Evolutionary conservation across 2,888 invertebrate species (phyloP).

Genomic region (Xestia xanthographa): DNA sequence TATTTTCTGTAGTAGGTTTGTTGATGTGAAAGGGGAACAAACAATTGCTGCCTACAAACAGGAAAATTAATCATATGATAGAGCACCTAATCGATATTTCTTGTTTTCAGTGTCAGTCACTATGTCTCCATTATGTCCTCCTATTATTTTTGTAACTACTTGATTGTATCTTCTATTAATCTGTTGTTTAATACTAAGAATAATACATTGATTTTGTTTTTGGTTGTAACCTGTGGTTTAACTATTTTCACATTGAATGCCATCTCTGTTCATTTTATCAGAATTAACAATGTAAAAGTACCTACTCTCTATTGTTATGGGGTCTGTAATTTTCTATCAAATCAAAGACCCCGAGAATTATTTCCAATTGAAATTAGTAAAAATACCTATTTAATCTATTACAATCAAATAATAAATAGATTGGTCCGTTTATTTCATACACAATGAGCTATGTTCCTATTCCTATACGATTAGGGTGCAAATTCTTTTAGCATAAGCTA

Average conservation of each 20-base stretch:
- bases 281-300: not conserved
- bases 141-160: not conserved
- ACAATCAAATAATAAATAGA: no score
- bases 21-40: constrained; percentile 7
- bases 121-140: not conserved
- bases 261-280: not conserved
- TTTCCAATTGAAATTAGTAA: not conserved
- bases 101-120: constrained; percentile 2
- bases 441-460: not conserved
- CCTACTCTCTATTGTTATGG: not conserved
- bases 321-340: not conserved
- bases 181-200: not conserved
- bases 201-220: not conserved
- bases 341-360: not conserved
- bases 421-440: not conserved
- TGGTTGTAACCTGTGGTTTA: not conserved
- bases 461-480: not conserved
- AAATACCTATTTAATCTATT: not conserved
- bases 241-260: not conserved
- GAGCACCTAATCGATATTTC: constrained; percentile 20
- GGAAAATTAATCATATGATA: not conserved
- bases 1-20: not conserved
- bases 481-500: not conserved
- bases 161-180: not conserved
- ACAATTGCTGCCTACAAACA: not conserved